phyloP scores from a whole-genome alignment of 2,797 vertebrate genomes.

The Dipus sagitta region DNA sequence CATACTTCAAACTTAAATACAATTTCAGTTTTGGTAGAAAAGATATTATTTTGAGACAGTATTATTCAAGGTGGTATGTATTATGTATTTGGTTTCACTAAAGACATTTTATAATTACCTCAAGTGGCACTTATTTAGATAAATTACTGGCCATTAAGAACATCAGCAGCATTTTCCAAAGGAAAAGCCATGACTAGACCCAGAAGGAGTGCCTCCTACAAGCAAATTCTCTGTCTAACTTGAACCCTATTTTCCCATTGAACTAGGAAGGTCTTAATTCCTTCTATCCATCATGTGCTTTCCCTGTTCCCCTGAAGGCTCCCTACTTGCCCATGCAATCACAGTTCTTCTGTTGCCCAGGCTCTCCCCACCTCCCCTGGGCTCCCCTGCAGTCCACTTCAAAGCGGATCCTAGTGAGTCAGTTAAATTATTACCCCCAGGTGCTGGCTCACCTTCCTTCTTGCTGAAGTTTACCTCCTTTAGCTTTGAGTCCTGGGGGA shows the following conservation, averaged over 20 bases:
- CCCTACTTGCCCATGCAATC: slow-evolving; percentile 1
- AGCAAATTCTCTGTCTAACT: neutral
- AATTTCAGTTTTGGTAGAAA: slow-evolving; percentile 57
- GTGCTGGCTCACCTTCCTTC: slow-evolving; percentile 60
- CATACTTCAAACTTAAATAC: neutral
- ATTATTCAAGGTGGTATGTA: slow-evolving; percentile 5
- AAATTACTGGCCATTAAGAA: neutral
- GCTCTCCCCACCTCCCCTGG: neutral
- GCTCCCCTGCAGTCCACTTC: slow-evolving; percentile 68
- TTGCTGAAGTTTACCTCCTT: slow-evolving; percentile 48
- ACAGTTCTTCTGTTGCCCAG: neutral
- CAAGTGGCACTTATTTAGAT: slow-evolving; percentile 3
- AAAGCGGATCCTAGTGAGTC: slow-evolving; percentile 49
- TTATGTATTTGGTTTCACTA: slow-evolving; percentile 22
- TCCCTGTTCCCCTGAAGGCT: neutral
- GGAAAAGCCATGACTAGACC: neutral
- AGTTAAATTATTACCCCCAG: slow-evolving; percentile 72
- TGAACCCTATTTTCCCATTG: neutral
- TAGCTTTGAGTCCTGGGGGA: slow-evolving; percentile 7
- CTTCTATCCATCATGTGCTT: slow-evolving; percentile 62
- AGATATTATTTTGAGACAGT: slow-evolving; percentile 9
- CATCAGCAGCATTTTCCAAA: slow-evolving; percentile 27
- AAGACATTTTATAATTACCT: neutral
- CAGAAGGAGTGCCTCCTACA: neutral
- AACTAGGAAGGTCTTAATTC: slow-evolving; percentile 55